These are phyloP conservation scores for Amniataba percoides DNA, from an alignment of 2,797 vertebrate species.

Conservation along the genomic window DNA sequence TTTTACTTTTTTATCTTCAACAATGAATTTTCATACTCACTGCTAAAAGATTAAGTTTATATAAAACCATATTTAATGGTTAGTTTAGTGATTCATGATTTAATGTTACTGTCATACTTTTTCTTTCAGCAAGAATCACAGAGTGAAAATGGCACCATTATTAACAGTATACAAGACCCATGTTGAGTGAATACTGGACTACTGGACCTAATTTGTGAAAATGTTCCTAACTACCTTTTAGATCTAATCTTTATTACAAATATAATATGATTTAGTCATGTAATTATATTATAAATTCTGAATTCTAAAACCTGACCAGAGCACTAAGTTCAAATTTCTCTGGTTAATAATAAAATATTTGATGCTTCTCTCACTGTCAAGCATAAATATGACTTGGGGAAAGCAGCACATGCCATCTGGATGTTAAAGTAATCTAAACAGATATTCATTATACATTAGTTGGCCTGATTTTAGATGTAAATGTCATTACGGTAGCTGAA, in stretches of 20 bases:
- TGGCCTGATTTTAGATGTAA: slow-evolving; percentile 36
- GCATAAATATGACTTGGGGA: neutral
- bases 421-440: slow-evolving; percentile 6
- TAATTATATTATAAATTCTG: neutral
- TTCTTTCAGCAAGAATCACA: no score
- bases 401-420: neutral
- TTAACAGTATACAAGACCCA: no score
- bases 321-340: neutral
- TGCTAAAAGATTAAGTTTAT: no score
- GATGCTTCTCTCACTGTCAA: neutral
- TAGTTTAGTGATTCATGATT: no score
- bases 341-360: neutral
- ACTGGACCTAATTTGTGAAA: neutral
- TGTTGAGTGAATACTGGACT: no score
- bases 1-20: no score
- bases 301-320: neutral
- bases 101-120: no score
- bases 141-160: no score
- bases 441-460: slow-evolving; percentile 13
- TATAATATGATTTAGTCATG: neutral
- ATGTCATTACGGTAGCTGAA: slow-evolving; percentile 19
- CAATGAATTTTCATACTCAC: no score
- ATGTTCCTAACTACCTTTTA: neutral
- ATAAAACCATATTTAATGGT: no score
- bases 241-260: neutral